phyloP scores from a whole-genome alignment of 2,797 vertebrate genomes.

The Eupleurogrammus muticus region DNA sequence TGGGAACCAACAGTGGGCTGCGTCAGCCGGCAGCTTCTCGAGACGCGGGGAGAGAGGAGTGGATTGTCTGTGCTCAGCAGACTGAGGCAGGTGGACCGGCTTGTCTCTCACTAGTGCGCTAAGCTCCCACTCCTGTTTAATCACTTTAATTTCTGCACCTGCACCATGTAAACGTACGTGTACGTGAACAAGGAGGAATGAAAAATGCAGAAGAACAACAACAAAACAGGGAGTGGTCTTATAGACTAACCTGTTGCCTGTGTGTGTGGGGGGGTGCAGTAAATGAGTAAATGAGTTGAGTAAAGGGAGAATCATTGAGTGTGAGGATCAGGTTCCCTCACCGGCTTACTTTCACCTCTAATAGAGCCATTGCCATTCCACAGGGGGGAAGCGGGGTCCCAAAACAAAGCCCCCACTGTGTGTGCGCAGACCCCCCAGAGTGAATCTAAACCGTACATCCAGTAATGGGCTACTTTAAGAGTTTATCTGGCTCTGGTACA shows the following conservation, averaged over 20 bases:
- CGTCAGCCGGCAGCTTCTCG: conserved; percentile 50
- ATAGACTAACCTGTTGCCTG: conserved; percentile 25
- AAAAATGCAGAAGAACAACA: conserved; percentile 24
- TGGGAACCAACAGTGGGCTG: conserved; percentile 49
- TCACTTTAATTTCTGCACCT: conserved; percentile 38
- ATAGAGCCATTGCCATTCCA: conserved; percentile 73
- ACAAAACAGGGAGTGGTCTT: neutral
- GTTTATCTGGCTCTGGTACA: conserved; percentile 77
- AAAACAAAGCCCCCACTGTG: conserved; percentile 77
- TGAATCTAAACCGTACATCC: conserved; percentile 62
- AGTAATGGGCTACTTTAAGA: conserved; percentile 72
- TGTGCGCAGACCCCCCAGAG: conserved; percentile 73
- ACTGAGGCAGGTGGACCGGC: conserved; percentile 53
- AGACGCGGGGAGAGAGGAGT: conserved; percentile 51
- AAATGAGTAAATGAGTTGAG: conserved; percentile 40
- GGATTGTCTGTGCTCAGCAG: conserved; percentile 68
- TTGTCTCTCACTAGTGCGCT: conserved; percentile 22
- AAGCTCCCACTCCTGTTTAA: conserved; percentile 31
- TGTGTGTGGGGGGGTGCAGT: conserved; percentile 6
- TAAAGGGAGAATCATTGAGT: conserved; percentile 41
- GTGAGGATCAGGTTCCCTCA: conserved; percentile 69
- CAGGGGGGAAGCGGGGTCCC: conserved; percentile 48
- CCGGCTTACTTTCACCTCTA: conserved; percentile 76
- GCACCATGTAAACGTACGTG: neutral
- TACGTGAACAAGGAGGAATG: neutral